phyloP scores from a whole-genome alignment of 1,140 invertebrate species.

The Zaprionus camerounensis region DNA sequence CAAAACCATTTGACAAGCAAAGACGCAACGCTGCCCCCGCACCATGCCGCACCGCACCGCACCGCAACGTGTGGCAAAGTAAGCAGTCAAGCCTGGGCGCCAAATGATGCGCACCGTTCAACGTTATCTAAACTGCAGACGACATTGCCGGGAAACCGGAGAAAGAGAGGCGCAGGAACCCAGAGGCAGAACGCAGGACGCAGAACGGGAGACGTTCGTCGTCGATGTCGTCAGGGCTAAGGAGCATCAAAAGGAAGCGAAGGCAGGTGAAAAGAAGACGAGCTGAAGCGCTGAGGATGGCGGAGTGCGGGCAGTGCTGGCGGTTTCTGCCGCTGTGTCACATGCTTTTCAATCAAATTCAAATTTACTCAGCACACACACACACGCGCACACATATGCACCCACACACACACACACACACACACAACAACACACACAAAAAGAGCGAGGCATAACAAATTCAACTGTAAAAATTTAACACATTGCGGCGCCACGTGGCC shows the following conservation, averaged over 20 bases:
- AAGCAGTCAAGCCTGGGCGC: slow-evolving; percentile 71
- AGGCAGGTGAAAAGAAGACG: slow-evolving; percentile 36
- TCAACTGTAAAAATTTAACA: slow-evolving; percentile 83
- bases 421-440: slow-evolving; percentile 35
- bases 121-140: slow-evolving; percentile 77
- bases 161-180: too few relatives aligned
- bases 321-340: slow-evolving; percentile 54
- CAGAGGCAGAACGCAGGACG: background rate
- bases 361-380: slow-evolving; percentile 69
- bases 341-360: slow-evolving; percentile 83
- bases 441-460: slow-evolving; percentile 50
- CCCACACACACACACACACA: slow-evolving; percentile 32
- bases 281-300: slow-evolving; percentile 20
- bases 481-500: slow-evolving; percentile 50
- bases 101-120: slow-evolving; percentile 75
- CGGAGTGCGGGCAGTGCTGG: slow-evolving; percentile 18
- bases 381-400: slow-evolving; percentile 25
- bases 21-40: slow-evolving; percentile 49
- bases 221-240: slow-evolving; percentile 19
- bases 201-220: background rate
- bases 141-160: slow-evolving; percentile 17
- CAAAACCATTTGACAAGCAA: slow-evolving; percentile 76
- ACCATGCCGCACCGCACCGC: background rate
- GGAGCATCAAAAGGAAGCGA: slow-evolving; percentile 35
- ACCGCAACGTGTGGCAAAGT: slow-evolving; percentile 59